Evolutionary conservation across 2,113 vertebrate species (phyloP).

Genomic region (Nannospalax galili): DNA sequence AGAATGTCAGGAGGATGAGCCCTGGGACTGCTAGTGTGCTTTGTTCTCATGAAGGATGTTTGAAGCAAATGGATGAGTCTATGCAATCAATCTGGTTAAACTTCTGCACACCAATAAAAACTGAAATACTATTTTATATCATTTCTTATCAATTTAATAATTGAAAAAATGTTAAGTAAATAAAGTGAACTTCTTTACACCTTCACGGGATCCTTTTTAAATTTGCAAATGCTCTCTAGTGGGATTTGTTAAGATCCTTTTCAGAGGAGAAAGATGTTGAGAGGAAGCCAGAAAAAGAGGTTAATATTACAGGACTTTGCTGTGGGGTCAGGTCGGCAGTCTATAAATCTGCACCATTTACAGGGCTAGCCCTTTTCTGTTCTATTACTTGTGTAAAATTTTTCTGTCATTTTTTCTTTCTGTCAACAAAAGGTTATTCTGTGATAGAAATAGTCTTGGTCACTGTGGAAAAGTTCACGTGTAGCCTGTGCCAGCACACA

Average conservation of each 20-base stretch:
- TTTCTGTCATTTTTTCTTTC: constrained; percentile 75
- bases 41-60: constrained; percentile 70
- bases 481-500: constrained; percentile 33
- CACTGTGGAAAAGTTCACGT: constrained; percentile 65
- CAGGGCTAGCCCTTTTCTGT: constrained; percentile 17
- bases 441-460: constrained; percentile 72
- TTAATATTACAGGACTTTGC: constrained; percentile 26
- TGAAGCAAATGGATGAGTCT: constrained; percentile 60
- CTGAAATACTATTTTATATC: constrained; percentile 60
- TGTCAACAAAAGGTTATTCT: constrained; percentile 76
- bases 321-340: not conserved
- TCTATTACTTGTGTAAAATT: constrained; percentile 16
- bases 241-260: constrained; percentile 68
- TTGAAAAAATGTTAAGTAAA: not conserved
- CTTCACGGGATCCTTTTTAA: constrained; percentile 54
- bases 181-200: constrained; percentile 36
- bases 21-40: constrained; percentile 76
- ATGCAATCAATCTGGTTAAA: constrained; percentile 65
- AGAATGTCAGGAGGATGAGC: constrained; percentile 84
- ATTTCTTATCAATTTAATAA: constrained; percentile 29
- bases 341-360: constrained; percentile 45
- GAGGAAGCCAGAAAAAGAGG: constrained; percentile 35
- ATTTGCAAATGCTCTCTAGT: constrained; percentile 54
- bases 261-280: constrained; percentile 7
- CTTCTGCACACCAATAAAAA: constrained; percentile 66